Evolutionary conservation across 2,113 vertebrate genomes (phyloP), one percentile per base, ranked within the genome.

Genomic region (Ammospiza caudacuta): DNA sequence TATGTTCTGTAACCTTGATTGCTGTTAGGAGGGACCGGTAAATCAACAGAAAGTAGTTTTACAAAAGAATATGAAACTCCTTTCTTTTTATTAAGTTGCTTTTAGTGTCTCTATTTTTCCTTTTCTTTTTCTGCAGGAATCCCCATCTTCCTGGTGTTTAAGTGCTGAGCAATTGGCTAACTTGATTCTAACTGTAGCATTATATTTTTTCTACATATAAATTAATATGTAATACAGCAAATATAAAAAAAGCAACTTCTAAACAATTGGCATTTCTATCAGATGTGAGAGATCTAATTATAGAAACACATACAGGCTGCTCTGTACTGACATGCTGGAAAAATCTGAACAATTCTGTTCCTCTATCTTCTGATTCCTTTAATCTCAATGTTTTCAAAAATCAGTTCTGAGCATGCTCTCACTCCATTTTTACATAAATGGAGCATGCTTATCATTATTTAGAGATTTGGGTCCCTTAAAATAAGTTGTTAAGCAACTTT

Each of bases 401-500:
- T 74, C 25, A 18, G 11, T 91, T 79, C 39, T 67, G 62, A 72
- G 39, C 23, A 35, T 90, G 57, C 58, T 58, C n/a, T 79, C n/a
- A 12, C 23, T 89, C 78, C 5, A 37, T 77, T 81, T 89, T 77
- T 93, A 74, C 31, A 18, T 93, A 81, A 73, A 69, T 62, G 51
- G 64, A 77, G 51, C 73, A 54, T 49, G 22, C 28, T 93, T 90
- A 73, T 35, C 4, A 3, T 94, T 95, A 85, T 91, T 91, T 95
- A 95, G 83, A 87, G 41, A 87, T 91, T 52, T 89, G 49, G 8
- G 46, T 82, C 37, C 66, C 44, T 92, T 87, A 91, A 92, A 94
- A 80, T 83, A 87, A 80, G 76, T 77, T 88, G 22, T 90, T 87
- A 87, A 76, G 41, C 67, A 95, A 95, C 68, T 89, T 89, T 92